Evolutionary conservation across 2,888 invertebrate genomes (phyloP).

Genomic region (Luperina nickerlii): DNA sequence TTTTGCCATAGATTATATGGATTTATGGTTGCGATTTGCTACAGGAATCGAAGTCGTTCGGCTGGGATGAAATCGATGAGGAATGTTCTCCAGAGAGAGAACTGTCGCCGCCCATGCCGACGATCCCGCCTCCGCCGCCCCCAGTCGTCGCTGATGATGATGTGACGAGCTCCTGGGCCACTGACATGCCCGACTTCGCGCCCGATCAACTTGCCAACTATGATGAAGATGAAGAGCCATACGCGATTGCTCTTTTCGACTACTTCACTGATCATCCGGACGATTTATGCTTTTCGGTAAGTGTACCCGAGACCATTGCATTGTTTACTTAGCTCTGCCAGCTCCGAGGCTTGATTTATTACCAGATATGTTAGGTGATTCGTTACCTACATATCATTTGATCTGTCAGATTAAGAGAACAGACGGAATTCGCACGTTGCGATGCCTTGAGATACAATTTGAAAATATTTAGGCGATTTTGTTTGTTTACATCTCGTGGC

Average conservation of each 20-base stretch:
- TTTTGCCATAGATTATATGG: constrained; percentile 17
- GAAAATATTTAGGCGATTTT: constrained; percentile 58
- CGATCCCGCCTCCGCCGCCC: constrained; percentile 94
- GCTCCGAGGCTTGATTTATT: constrained; percentile 19
- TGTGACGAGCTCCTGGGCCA: constrained; percentile 76
- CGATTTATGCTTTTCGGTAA: constrained; percentile 95
- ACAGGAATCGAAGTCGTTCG: constrained; percentile 81
- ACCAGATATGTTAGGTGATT: neutral
- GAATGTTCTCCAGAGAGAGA: constrained; percentile 83
- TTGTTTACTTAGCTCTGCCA: neutral
- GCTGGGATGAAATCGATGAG: constrained; percentile 78
- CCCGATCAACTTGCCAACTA: constrained; percentile 53
- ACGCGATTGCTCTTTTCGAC: constrained; percentile 95
- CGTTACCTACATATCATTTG: constrained; percentile 2
- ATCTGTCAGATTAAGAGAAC: constrained; percentile 9
- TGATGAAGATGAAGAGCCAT: constrained; percentile 88
- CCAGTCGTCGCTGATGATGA: constrained; percentile 87
- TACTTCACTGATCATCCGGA: constrained; percentile 93
- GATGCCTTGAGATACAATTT: constrained; percentile 46
- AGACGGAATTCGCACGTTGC: constrained; percentile 8
- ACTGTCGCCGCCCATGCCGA: constrained; percentile 94
- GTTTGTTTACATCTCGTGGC: constrained; percentile 75
- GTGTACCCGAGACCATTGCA: constrained; percentile 67
- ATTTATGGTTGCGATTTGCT: constrained; percentile 50
- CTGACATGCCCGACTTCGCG: constrained; percentile 63